phyloP scores from a whole-genome alignment of 1,140 invertebrate species.

The Atta texana region DNA sequence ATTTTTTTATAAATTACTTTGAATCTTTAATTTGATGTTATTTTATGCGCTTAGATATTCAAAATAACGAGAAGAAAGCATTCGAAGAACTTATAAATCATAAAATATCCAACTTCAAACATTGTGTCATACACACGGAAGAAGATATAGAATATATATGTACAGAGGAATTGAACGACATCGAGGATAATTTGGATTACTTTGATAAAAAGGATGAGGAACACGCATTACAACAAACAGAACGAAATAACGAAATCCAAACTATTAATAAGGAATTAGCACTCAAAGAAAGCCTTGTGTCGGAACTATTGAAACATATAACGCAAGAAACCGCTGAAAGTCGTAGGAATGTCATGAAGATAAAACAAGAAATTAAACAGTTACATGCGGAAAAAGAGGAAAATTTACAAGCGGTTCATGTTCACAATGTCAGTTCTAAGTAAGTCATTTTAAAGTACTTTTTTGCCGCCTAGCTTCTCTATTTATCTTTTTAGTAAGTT shows the following conservation, averaged over 20 bases:
- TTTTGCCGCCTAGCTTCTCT: neutral
- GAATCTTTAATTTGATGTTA: slow-evolving; percentile 12
- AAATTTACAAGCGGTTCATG: slow-evolving; percentile 87
- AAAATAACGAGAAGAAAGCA: slow-evolving; percentile 87
- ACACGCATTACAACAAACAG: slow-evolving; percentile 88
- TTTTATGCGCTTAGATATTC: slow-evolving; percentile 82
- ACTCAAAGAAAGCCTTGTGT: slow-evolving; percentile 92
- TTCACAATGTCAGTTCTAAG: slow-evolving; percentile 84
- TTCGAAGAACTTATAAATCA: slow-evolving; percentile 87
- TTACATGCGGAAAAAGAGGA: slow-evolving; percentile 92
- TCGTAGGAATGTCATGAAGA: slow-evolving; percentile 87
- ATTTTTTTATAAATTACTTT: neutral
- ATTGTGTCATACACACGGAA: neutral
- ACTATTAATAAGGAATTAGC: slow-evolving; percentile 91
- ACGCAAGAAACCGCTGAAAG: slow-evolving; percentile 87
- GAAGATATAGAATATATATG: slow-evolving; percentile 2
- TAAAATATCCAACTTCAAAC: slow-evolving; percentile 77
- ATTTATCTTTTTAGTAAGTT: neutral
- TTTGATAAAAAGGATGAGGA: slow-evolving; percentile 88
- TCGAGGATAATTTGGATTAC: slow-evolving; percentile 84
- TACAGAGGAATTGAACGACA: slow-evolving; percentile 50
- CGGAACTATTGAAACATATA: slow-evolving; percentile 89
- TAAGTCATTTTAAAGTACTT: slow-evolving; percentile 47
- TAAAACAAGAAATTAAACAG: slow-evolving; percentile 90
- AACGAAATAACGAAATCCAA: slow-evolving; percentile 88